Base-by-base conservation (phyloP, 2,888 invertebrate species). In the Axea sp. region DNA sequence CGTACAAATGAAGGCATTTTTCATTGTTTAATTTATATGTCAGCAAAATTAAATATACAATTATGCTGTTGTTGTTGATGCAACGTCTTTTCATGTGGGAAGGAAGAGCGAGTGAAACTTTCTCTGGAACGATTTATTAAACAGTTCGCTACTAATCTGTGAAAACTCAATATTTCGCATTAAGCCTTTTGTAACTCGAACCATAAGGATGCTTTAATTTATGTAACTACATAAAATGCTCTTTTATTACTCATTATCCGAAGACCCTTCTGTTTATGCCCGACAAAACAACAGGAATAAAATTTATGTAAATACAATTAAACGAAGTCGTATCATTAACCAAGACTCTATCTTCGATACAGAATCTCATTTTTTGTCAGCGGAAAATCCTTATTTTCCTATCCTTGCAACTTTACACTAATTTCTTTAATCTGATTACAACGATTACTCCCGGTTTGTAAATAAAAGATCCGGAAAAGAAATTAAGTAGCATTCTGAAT, bases 391-490 rank as follows among this genome's bases (percentile, higher is more conserved):
- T 37, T 28, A 31, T 45, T 45, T 45, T 53, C 41, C 30, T 41
- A 24, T 68, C 49, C 47, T 12, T 26, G 33, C 41, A 28, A 45
- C 31, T 19, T 59, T 49, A 28, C 49, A 41, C 49, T 51, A 51
- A 68, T 69, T 69, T 60, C 37, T 33, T 39, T 60, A 31, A 51
- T 59, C 53, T 37, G 55, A 53, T 60, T 26, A 28, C 53, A 28
- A 49, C 45, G 37, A 53, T 69, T 53, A 53, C 57, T 51, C 3
- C 11, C 12, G 11, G 6, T 4, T 5, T 22, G 43, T n/a, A 41
- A 68, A 68, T 59, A 57, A 59, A 41, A 14, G 60, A 33, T 8
- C 1, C 24, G 17, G 39, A 15, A 55, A 59, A 49, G 55, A 47
- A 45, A 22, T 15, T 9, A 35, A 55, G 15, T 30, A 15, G 28